These are phyloP conservation scores for Dipodomys ordii DNA, from an alignment of 2,113 vertebrate species.

Conservation along the genomic window DNA sequence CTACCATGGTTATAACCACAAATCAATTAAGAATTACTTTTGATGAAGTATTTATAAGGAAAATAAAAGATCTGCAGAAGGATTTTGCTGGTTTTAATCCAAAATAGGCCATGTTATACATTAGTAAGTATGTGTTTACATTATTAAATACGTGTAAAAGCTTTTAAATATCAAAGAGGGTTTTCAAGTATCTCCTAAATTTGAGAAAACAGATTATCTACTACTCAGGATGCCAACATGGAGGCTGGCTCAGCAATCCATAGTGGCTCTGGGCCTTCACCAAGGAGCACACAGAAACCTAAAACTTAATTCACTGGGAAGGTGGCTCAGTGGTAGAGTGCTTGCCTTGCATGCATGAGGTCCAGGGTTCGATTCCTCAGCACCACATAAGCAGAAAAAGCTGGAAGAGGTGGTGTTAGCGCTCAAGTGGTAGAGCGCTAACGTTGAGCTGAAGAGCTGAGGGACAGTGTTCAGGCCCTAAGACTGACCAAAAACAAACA, in stretches of 20 bases:
- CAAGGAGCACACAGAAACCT: background rate
- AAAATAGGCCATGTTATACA: background rate
- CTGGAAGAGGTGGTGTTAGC: too few relatives aligned
- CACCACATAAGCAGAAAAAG: too few relatives aligned
- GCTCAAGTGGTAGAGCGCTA: too few relatives aligned
- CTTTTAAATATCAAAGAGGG: background rate
- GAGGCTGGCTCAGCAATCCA: too few relatives aligned
- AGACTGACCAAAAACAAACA: too few relatives aligned
- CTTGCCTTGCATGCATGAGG: too few relatives aligned
- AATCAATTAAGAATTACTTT: background rate
- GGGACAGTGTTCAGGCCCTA: too few relatives aligned
- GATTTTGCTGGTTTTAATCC: constrained; percentile 16
- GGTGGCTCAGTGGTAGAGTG: too few relatives aligned
- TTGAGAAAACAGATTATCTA: background rate
- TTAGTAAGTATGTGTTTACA: background rate
- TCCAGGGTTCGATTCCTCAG: too few relatives aligned
- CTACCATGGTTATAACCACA: background rate
- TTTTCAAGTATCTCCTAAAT: background rate
- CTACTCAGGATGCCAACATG: background rate
- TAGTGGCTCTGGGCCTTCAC: background rate
- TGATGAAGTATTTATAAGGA: background rate
- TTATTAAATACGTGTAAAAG: background rate
- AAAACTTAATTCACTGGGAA: background rate
- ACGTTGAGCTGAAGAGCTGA: too few relatives aligned
- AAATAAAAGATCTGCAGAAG: background rate